Evolutionary conservation across 2,797 vertebrate species (phyloP), one percentile per base, ranked within the genome.

Genomic region (Pygocentrus nattereri): DNA sequence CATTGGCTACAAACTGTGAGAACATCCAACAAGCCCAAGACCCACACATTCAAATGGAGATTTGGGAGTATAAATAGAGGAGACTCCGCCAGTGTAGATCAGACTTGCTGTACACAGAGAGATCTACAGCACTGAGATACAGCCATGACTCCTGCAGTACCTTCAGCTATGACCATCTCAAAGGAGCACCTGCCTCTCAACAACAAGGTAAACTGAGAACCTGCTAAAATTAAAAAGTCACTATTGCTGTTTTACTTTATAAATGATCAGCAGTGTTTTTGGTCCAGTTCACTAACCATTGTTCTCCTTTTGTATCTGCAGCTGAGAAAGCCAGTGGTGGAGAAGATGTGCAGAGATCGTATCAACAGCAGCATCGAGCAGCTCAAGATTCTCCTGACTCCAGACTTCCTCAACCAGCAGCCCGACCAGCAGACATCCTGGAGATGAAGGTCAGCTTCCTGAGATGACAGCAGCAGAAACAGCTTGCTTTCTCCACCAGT

Each of bases 1-100:
- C 94, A 97, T 97, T 97, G 96, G 96, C 90, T 93, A 44, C 78
- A 38, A 82, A 96, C 91, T 96, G 96, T 97, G 96, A 94, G 96
- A 97, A 98, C 93, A 86, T 89, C 82, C 76, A 87, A 83, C 81
- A 80, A 84, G 82, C 91, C 88, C 77, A 31, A 93, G 90, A 94
- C 95, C 93, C 96, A 97, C 90, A 92, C 92, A 93, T 95, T 95
- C 86, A 92, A 92, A 96, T 94, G 94, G 90, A 91, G 90, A 91
- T 90, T 86, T 19, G 77, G 6, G 87, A 1, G 44, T 94, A 96
- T 97, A 97, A 94, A 95, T 92, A 96, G 87, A 86, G 91, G 85
- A 78, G 84, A 83, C 87, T 76, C 30, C 84, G 84, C 68, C 79
- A 74, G 70, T 41, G 19, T 74, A 88, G 78, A 88, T 85, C 88